Conservation (phyloP, 2,113 vertebrate species). For the Callipepla californica region DNA sequence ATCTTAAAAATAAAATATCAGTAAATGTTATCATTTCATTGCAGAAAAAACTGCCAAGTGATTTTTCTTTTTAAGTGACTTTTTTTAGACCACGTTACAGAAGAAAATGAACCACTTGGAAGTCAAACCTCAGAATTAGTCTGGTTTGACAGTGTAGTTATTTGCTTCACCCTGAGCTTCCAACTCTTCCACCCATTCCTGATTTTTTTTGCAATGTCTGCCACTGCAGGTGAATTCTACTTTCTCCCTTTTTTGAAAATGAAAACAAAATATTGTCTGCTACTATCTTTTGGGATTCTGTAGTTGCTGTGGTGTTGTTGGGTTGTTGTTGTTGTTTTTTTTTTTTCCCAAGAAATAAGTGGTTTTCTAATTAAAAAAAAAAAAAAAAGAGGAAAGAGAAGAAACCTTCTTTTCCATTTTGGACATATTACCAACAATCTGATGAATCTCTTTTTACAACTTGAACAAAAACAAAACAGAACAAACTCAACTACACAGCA, state of each 20-base stretch:
- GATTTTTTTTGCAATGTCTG: neutral
- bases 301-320: no score
- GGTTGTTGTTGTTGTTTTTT: no score
- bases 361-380: neutral
- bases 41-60: neutral
- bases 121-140: neutral
- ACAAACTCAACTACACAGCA: neutral
- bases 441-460: neutral
- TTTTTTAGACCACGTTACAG: neutral
- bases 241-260: neutral
- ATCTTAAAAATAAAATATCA: neutral
- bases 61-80: neutral
- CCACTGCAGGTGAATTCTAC: neutral
- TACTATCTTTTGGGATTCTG: neutral
- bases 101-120: neutral
- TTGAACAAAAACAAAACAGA: neutral
- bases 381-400: accelerated
- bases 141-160: neutral
- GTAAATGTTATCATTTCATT: neutral
- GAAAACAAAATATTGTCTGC: neutral
- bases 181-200: neutral
- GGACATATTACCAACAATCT: neutral
- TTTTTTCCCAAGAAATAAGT: neutral
- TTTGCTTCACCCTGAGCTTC: neutral
- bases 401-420: neutral